Conservation (phyloP, 2,888 invertebrate species). For the Cerastoderma edule region DNA sequence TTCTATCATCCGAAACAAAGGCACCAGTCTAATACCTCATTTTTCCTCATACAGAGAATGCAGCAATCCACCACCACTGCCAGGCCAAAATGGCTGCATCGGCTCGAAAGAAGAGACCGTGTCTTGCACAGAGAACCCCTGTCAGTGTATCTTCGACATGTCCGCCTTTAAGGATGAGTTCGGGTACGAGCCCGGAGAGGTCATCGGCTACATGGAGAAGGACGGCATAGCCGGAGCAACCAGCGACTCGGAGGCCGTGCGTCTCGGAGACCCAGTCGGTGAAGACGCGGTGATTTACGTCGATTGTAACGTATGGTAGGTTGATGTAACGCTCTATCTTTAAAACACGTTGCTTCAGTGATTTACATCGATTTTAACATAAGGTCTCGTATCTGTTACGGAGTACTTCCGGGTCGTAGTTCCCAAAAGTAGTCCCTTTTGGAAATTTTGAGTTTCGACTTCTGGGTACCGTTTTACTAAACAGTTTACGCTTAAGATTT, state of each 20-base stretch:
- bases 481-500: too few relatives aligned
- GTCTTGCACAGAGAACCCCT: constrained; percentile 21
- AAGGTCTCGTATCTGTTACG: too few relatives aligned
- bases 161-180: constrained; percentile 28
- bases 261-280: constrained; percentile 34
- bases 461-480: too few relatives aligned
- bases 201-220: constrained; percentile 46
- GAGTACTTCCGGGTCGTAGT: too few relatives aligned
- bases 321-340: not conserved
- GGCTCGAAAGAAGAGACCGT: constrained; percentile 24
- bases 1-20: too few relatives aligned
- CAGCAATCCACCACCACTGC: constrained; percentile 30
- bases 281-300: constrained; percentile 30
- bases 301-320: constrained; percentile 39
- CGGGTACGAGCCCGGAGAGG: constrained; percentile 34
- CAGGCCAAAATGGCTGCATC: constrained; percentile 37
- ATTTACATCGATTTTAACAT: not conserved
- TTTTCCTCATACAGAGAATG: constrained; percentile 32
- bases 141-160: constrained; percentile 36
- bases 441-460: too few relatives aligned
- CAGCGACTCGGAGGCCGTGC: constrained; percentile 24
- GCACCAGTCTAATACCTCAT: too few relatives aligned
- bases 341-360: not conserved
- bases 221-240: constrained; percentile 37
- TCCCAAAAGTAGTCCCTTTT: too few relatives aligned